Conservation (phyloP, 2,797 vertebrate species). For the Brotula barbata region DNA sequence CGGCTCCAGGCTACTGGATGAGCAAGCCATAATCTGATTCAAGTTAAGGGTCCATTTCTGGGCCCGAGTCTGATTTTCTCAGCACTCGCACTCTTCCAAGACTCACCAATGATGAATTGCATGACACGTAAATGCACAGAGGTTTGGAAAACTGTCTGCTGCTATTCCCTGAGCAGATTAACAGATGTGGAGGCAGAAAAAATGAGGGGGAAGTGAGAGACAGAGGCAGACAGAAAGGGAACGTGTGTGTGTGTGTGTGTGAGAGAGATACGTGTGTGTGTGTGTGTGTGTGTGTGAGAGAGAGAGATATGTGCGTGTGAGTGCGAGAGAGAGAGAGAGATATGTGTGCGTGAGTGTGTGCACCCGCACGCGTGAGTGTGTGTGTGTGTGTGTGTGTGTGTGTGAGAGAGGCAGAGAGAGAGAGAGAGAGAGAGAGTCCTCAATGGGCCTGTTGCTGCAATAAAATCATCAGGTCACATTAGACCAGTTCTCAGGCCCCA, state of each 20-base stretch:
- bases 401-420: conserved; percentile 17
- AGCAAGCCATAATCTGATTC: conserved; percentile 56
- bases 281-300: conserved; percentile 24
- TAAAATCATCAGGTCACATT: conserved; percentile 81
- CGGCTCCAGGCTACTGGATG: conserved; percentile 62
- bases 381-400: conserved; percentile 16
- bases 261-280: no score
- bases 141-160: conserved; percentile 77
- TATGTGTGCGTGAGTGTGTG: conserved; percentile 13
- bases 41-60: conserved; percentile 61
- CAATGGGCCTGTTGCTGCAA: conserved; percentile 71
- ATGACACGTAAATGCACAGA: conserved; percentile 78
- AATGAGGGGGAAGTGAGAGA: conserved; percentile 58
- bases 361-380: no score
- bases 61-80: conserved; percentile 63
- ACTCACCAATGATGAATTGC: conserved; percentile 75
- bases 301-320: conserved; percentile 14
- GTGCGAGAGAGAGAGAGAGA: conserved; percentile 14
- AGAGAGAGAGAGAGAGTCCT: conserved; percentile 43
- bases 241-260: conserved; percentile 15
- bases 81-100: conserved; percentile 64
- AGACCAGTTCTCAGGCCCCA: conserved; percentile 76
- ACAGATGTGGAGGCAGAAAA: conserved; percentile 72
- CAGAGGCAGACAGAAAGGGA: conserved; percentile 51
- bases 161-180: conserved; percentile 79